Base-by-base conservation (phyloP, 2,113 vertebrate species). In the Camelus dromedarius region DNA sequence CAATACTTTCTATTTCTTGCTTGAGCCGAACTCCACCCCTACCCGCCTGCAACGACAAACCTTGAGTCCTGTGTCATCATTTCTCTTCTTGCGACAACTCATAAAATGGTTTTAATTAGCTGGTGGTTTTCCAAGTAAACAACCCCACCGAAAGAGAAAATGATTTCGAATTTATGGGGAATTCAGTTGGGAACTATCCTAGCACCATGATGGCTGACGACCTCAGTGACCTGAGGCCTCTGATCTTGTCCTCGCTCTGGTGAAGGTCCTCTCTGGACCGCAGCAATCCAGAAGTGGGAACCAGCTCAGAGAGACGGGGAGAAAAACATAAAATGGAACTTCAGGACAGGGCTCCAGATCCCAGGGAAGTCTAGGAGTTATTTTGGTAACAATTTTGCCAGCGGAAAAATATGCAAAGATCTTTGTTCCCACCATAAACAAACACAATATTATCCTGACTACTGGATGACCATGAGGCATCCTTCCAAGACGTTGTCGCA, bases 71-170 rank as follows among this genome's bases (percentile, higher is more conserved):
- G 93, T 95, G 38, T 94, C 95, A 97, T 94, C 93, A 58, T 85
- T 97, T 96, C 64, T 96, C 76, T 88, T 94, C 58, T 94, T 97
- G 83, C 56, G 46, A 93, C 48, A 86, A 75, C 52, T 95, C 62
- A 90, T 60, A 92, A 95, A 95, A 97, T 96, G 94, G 89, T 96
- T 96, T 96, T 97, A 96, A 96, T 96, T 97, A 98, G 76, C 70
- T 85, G 69, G 67, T 96, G 46, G 82, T 96, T 97, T 93, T 91
- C 69, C 56, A 83, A 96, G 75, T 93, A 97, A 98, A 96, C 91
- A 96, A 76, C 20, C 2, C 5, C 0, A 80, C 73, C 8, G 6
- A 80, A 96, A 94, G 72, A 92, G 84, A 95, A 97, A 95, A 93
- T 66, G 82, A 82, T 50, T 52, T 93, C 80, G 76, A 88, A n/a